Evolutionary conservation across 2,888 invertebrate genomes (phyloP).

Genomic region (Pseudolycoriella hygida): DNA sequence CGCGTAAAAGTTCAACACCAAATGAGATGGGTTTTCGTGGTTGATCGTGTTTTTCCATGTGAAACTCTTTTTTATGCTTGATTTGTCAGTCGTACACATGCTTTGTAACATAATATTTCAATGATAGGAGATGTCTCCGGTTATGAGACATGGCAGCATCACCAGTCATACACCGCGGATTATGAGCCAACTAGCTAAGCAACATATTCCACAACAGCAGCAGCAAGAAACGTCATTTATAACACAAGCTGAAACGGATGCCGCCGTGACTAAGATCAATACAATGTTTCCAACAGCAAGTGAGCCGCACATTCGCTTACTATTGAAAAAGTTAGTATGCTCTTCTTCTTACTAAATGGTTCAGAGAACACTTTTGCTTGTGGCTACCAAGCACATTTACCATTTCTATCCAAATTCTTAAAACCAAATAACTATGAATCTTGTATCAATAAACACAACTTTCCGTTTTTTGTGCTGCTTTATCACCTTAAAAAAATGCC

Average conservation of each 20-base stretch:
- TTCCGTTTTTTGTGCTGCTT: conserved; percentile 2
- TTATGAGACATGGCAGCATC: conserved; percentile 15
- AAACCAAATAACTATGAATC: no score
- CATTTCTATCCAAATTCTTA: no score
- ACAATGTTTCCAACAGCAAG: conserved; percentile 83
- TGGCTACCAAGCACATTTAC: no score
- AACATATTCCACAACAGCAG: conserved; percentile 5
- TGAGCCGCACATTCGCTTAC: conserved; percentile 70
- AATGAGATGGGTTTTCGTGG: no score
- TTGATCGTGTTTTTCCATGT: no score
- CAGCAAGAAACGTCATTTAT: conserved; percentile 43
- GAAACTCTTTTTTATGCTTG: no score
- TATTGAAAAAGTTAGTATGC: conserved; percentile 68
- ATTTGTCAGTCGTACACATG: no score
- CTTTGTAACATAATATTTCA: not conserved
- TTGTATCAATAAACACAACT: not conserved
- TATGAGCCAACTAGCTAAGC: conserved; percentile 20
- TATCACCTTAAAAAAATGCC: conserved; percentile 1
- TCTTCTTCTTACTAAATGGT: not conserved
- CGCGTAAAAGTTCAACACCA: no score
- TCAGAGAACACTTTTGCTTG: not conserved
- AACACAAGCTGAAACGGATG: conserved; percentile 47
- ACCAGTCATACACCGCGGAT: conserved; percentile 18
- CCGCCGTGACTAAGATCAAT: conserved; percentile 60
- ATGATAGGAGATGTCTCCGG: conserved; percentile 28